phyloP scores from a whole-genome alignment of 1,140 invertebrate species.

The Dendroctonus valens region DNA sequence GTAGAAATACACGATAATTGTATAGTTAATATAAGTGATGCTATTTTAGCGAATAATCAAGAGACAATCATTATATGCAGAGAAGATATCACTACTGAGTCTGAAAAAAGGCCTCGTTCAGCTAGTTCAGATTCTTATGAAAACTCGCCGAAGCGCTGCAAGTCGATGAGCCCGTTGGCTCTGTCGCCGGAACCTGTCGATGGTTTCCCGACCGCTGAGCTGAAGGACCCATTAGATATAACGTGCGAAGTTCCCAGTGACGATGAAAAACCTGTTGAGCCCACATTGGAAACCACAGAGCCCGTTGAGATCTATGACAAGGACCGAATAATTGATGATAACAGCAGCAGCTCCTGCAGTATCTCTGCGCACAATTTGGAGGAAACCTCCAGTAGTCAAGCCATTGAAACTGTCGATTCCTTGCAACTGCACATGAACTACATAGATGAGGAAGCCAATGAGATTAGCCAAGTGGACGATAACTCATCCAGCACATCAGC shows the following conservation, averaged over 20 bases:
- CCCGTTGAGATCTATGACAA: conserved; percentile 33
- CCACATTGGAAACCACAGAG: conserved; percentile 30
- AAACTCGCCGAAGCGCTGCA: conserved; percentile 41
- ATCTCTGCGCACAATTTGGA: conserved; percentile 32
- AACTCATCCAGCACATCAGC: conserved; percentile 29
- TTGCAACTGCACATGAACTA: conserved; percentile 37
- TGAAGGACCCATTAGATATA: conserved; percentile 32
- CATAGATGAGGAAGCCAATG: conserved; percentile 27
- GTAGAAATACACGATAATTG: conserved; percentile 46
- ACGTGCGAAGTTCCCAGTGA: conserved; percentile 32
- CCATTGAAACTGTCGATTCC: conserved; percentile 39
- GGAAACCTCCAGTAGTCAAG: conserved; percentile 37
- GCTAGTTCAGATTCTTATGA: conserved; percentile 38
- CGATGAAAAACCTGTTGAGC: conserved; percentile 37
- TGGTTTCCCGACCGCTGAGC: conserved; percentile 16
- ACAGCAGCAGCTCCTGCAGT: conserved; percentile 36
- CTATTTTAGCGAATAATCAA: conserved; percentile 46
- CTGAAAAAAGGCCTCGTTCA: conserved; percentile 44
- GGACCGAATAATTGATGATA: conserved; percentile 35
- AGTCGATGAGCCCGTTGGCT: conserved; percentile 39
- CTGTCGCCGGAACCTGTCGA: conserved; percentile 28
- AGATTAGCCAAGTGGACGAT: conserved; percentile 34
- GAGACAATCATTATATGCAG: conserved; percentile 50
- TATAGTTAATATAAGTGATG: conserved; percentile 50
- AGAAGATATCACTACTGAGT: conserved; percentile 35